phyloP scores from a whole-genome alignment of 2,113 vertebrate genomes.

The Nycticebus coucang region DNA sequence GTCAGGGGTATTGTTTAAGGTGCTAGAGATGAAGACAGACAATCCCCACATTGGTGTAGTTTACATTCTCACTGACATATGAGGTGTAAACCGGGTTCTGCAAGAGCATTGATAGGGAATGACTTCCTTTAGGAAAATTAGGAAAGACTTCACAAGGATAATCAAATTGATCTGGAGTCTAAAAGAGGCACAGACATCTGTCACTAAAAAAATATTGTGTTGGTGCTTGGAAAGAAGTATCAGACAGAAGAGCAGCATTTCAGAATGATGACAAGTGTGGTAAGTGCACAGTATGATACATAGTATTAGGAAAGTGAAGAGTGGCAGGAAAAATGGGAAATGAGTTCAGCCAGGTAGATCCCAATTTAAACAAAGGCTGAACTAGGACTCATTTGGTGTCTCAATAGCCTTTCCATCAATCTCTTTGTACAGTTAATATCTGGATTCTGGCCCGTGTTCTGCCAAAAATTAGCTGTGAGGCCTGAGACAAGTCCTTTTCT shows the following conservation, averaged over 20 bases:
- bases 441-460: neutral
- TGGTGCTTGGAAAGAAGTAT: neutral
- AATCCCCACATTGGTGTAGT: neutral
- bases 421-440: neutral
- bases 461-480: neutral
- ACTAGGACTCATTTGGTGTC: neutral
- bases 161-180: neutral
- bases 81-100: neutral
- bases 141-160: neutral
- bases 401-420: no score
- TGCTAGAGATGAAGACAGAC: neutral
- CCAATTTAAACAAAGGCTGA: neutral
- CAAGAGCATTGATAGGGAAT: neutral
- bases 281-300: neutral
- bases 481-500: neutral
- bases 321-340: neutral
- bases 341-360: neutral
- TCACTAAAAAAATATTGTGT: neutral
- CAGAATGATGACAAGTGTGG: neutral
- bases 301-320: neutral
- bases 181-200: neutral
- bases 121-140: constrained; percentile 14
- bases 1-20: neutral
- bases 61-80: neutral
- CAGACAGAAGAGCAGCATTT: neutral